Percentiles rank a stretch among this genome's conserved stretches.
These are phyloP conservation scores for Notiomystis cincta DNA, from an alignment of 2,113 vertebrate genomes.

Conservation along the genomic window DNA sequence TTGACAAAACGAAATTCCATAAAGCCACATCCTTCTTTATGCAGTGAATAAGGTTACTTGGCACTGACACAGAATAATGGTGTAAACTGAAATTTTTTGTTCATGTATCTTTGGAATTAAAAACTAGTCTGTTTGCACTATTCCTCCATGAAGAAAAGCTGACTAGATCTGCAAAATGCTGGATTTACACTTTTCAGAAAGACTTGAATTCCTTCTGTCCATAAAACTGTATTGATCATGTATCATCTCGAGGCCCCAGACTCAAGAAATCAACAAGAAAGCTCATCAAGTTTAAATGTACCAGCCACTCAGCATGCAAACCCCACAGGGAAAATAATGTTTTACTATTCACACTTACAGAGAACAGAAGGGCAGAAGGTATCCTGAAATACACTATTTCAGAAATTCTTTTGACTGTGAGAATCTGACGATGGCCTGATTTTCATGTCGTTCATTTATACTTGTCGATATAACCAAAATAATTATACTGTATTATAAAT, in stretches of 20 bases:
- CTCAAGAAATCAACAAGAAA: not conserved
- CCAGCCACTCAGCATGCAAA: not conserved
- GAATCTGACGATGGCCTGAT: not conserved
- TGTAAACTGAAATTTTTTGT: not conserved
- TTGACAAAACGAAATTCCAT: rapidly evolving
- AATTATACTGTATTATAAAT: not conserved
- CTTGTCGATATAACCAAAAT: not conserved
- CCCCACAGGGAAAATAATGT: not conserved
- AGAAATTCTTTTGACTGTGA: not conserved
- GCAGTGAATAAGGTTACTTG: not conserved
- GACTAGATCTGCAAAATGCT: not conserved
- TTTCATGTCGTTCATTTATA: not conserved
- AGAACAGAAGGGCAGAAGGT: not conserved
- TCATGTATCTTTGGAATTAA: not conserved
- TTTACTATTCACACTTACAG: not conserved
- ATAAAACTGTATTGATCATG: not conserved
- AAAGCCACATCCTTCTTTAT: not conserved
- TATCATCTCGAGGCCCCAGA: not conserved
- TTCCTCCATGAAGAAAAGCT: not conserved
- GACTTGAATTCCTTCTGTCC: not conserved
- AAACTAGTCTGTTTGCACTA: not conserved
- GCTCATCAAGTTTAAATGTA: not conserved
- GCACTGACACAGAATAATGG: not conserved
- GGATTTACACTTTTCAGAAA: not conserved
- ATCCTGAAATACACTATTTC: not conserved